Evolutionary conservation across 1,140 invertebrate species (phyloP), one percentile per base, ranked within the genome.

Genomic region (Achroia grisella): DNA sequence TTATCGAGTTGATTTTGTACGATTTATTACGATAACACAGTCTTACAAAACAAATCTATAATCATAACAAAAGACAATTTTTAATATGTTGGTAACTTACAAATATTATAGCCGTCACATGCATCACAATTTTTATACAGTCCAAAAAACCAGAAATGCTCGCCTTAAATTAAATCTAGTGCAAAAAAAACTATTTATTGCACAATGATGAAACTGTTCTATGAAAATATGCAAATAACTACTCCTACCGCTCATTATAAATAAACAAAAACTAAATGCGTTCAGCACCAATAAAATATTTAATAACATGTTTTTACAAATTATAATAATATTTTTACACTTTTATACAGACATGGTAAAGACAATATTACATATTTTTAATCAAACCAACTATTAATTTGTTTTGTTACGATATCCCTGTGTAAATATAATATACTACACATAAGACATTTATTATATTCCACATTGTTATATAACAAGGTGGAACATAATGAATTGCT

Each of bases 1-100:
- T 65, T 29, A 30, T 35, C 10, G n/a, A 56, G 41, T 44, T 23
- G 44, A 54, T 74, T 65, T 77, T 79, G 74, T 85, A 80, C 71
- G 62, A 71, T 82, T 84, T 82, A 79, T 80, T 84, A 62, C 64
- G 66, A 75, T 80, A 77, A 82, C 72, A 84, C 74, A 80, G 67
- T 80, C 78, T 82, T 84, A 84, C 69, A 73, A 73, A 62, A 78
- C 60, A 75, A 71, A 62, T 66, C 43, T 70, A 59, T 59, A 67
- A 71, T 68, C 67, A 78, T 62, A 79, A 74, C 69, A 71, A 74
- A 78, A 61, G 65, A 62, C 66, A 71, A 58, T 70, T 63, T 71
- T 74, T 71, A 62, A 60, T 63, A 66, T 41, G 52, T 48, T 82
- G 80, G 80, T 84, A 84, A 84, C 80, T 84, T 79, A 59, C 56